Evolutionary conservation across 2,888 invertebrate genomes (phyloP).

Genomic region (Pseudococcus viburni): DNA sequence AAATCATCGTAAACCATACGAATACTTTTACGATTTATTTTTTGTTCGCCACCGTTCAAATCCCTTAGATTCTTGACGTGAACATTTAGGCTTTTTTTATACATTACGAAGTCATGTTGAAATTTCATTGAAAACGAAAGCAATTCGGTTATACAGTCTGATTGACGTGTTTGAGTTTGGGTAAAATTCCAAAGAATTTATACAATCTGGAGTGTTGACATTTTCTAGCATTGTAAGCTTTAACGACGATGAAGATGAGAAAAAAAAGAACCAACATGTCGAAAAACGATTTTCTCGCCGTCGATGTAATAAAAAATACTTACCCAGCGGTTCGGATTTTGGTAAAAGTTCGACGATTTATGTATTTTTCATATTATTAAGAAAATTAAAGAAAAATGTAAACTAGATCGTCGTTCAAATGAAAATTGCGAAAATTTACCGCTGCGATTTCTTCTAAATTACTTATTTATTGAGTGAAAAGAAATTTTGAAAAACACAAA

Average conservation of each 20-base stretch:
- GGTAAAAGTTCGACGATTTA: not conserved
- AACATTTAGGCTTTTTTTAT: not conserved
- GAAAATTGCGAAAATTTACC: too few relatives aligned
- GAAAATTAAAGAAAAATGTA: too few relatives aligned
- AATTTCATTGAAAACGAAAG: conserved; percentile 21
- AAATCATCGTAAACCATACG: not conserved
- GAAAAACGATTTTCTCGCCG: not conserved
- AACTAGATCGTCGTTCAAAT: too few relatives aligned
- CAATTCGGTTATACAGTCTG: not conserved
- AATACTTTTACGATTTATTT: not conserved
- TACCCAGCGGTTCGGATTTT: not conserved
- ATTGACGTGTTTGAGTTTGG: conserved; percentile 10
- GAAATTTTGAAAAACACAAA: too few relatives aligned
- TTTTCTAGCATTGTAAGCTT: not conserved
- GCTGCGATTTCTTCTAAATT: too few relatives aligned
- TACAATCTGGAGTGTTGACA: conserved; percentile 16
- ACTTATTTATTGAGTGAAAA: too few relatives aligned
- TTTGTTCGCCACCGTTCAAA: not conserved
- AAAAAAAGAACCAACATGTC: not conserved
- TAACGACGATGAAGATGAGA: not conserved
- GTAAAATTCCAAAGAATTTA: conserved; percentile 9
- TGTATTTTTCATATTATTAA: too few relatives aligned
- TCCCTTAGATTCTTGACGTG: not conserved
- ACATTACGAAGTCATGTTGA: not conserved
- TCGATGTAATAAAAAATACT: not conserved